phyloP scores from a whole-genome alignment of 2,797 vertebrate species.

The Xiphorhynchus erythropygius region DNA sequence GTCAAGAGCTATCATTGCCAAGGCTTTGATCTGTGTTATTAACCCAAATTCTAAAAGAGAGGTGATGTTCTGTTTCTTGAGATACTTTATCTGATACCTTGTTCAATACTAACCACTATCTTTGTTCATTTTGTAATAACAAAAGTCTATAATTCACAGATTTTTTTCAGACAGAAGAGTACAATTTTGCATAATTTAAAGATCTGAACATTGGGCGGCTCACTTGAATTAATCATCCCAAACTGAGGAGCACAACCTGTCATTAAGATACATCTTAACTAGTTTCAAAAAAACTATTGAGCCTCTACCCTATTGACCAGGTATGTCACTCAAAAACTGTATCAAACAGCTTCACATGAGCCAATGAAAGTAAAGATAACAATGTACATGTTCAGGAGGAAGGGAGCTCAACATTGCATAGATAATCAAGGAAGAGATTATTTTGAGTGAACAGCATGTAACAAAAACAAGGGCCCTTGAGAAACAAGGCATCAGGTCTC shows the following conservation, averaged over 20 bases:
- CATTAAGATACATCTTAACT: background rate
- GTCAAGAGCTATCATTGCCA: background rate
- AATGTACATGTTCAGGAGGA: background rate
- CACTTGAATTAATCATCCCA: background rate
- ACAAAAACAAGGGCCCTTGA: background rate
- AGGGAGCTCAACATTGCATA: background rate
- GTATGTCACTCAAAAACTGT: background rate
- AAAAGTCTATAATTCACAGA: background rate
- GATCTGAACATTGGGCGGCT: background rate
- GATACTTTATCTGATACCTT: background rate
- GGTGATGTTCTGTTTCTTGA: background rate
- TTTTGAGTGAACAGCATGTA: conserved; percentile 12
- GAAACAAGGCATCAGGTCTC: conserved; percentile 1
- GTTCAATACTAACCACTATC: background rate
- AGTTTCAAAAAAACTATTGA: background rate
- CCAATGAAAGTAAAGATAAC: background rate
- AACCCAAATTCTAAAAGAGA: background rate
- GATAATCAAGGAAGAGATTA: conserved; percentile 7
- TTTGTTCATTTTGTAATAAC: background rate
- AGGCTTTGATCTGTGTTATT: background rate
- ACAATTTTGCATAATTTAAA: background rate
- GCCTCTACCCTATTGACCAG: no score
- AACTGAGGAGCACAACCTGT: background rate
- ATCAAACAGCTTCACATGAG: background rate
- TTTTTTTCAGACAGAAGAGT: background rate